A percentile compares a stretch with the other conserved stretches of the same genome.
Evolutionary conservation across 2,113 vertebrate species (phyloP).

Genomic region (Nycticebus coucang): DNA sequence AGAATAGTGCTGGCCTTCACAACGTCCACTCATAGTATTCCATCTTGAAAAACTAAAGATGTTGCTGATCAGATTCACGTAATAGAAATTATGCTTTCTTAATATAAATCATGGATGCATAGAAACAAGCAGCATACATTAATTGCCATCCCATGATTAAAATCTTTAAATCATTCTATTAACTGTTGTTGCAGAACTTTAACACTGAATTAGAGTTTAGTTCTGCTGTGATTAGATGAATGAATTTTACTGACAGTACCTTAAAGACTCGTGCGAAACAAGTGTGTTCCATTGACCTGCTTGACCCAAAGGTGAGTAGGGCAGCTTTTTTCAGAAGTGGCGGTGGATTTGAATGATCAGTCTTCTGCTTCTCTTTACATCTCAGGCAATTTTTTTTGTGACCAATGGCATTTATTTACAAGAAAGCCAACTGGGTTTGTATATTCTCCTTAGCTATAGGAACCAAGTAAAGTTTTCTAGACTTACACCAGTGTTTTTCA

Average conservation of each 20-base stretch:
- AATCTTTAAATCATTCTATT: neutral
- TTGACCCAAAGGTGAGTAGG: neutral
- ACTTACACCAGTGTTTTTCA: neutral
- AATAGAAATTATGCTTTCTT: neutral
- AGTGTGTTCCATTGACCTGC: neutral
- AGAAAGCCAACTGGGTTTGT: neutral
- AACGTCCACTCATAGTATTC: neutral
- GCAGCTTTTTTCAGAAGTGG: neutral
- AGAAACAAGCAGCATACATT: neutral
- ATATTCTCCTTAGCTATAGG: neutral
- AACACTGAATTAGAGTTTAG: neutral
- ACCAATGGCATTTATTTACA: neutral
- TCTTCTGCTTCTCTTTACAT: neutral
- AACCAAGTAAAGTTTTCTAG: neutral
- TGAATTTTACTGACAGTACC: neutral
- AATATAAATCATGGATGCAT: neutral
- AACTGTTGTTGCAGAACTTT: constrained; percentile 6
- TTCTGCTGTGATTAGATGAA: neutral
- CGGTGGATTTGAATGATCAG: neutral
- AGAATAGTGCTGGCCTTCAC: neutral
- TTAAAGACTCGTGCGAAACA: neutral
- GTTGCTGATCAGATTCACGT: neutral
- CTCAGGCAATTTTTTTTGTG: neutral
- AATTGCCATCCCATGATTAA: neutral
- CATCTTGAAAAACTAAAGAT: neutral